Evolutionary conservation across 2,888 invertebrate genomes (phyloP), one percentile per base, ranked within the genome.

Genomic region (Mythimna pallens): DNA sequence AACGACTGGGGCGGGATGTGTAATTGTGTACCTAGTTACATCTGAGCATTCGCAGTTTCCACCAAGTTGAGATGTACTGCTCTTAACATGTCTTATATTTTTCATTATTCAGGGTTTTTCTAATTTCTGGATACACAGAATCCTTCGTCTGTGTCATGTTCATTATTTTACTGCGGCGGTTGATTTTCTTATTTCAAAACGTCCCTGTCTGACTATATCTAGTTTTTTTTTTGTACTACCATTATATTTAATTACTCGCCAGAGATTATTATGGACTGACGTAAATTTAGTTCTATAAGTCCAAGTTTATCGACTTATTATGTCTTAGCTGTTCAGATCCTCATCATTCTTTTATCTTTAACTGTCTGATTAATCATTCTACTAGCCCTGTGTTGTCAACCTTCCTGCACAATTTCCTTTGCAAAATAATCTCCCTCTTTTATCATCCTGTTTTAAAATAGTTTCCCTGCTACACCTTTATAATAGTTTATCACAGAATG

Each of bases 401-500:
- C n/a, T 70, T 30, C n/a, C 22, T 17, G 36, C 22, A 55, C 22
- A 47, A 52, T 77, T 70, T 54, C 25, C 36, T 68, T 30, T 20
- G 5, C n/a, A n/a, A 8, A 52, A 12, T n/a, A 34, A 7, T 36
- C 20, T 36, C 20, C 12, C 25, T 50, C 17, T 36, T 17, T n/a
- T 17, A 59, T 34, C 9, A 14, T 68, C 30, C 36, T 12, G 9
- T 57, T 57, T 70, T 25, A 43, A 76, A 70, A 70, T 70, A 76
- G 47, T 81, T 52, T 54, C 8, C 9, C 30, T n/a, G 43, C 62
- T 14, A 58, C 12, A 64, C 59, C 34, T 66, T 57, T 64, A 17
- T 52, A 52, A 54, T 57, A 83, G 40, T 73, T 62, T 52, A 55
- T 50, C 0, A 63, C 57, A 79, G 50, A 79, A 80, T 83, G 83